Base-by-base conservation (phyloP, 2,113 vertebrate genomes). In the Labeo catla region DNA sequence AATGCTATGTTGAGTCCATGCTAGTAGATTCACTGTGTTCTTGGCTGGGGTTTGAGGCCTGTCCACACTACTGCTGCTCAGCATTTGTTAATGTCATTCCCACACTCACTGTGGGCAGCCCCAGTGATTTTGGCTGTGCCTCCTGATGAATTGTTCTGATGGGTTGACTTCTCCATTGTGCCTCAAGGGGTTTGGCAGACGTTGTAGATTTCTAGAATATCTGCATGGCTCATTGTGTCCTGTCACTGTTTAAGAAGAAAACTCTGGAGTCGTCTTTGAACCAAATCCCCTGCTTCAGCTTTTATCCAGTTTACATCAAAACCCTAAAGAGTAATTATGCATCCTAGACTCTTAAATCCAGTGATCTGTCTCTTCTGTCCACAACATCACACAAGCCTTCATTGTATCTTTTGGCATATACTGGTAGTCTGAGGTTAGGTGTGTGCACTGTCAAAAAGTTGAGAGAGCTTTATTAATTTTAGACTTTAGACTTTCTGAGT, bases 1-100 rank as follows among this genome's bases (percentile, higher is more conserved):
- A 77, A 57, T 66, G 72, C 8, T 16, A 66, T 52, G 66, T 7
- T 65, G 47, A 57, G 16, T 72, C 52, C 50, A 16, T 80, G 52
- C 66, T 43, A 9, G 21, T 34, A 54, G 57, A 74, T 76, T 86
- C 21, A 73, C 36, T 84, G 49, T 68, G 80, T 43, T 68, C 76
- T 73, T 86, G 59, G 85, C 88, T 19, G 19, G 12, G 39, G 74
- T 15, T 63, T 12, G 54, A 76, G 50, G 65, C 54, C 6, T 52
- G 47, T 72, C 49, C 34, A 50, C 28, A 45, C 8, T 57, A 47
- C 2, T 72, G 43, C 28, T 87, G 66, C 80, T 88, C 72, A 86
- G 72, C 72, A 63, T 82, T 86, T 86, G 89, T 88, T 81, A 84
- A 88, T 85, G 66, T 80, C 87, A 88, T 88, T 90, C 79, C 87